These are phyloP conservation scores for Teleopsis dalmanni DNA, from an alignment of 1,140 invertebrate species.

Conservation along the genomic window DNA sequence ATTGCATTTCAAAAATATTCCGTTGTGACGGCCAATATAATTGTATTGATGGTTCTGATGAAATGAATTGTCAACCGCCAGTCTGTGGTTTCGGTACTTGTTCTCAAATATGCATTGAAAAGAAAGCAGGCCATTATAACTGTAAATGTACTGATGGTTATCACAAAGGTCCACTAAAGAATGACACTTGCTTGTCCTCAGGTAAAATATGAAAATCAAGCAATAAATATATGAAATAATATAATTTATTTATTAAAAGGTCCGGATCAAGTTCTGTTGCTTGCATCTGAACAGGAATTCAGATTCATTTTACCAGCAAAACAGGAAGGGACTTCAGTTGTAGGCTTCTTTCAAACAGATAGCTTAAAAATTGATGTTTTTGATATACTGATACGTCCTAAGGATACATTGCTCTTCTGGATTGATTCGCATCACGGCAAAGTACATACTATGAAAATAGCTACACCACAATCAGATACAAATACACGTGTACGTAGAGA, in stretches of 20 bases:
- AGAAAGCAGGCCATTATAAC: constrained; percentile 52
- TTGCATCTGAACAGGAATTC: constrained; percentile 59
- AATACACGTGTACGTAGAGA: constrained; percentile 24
- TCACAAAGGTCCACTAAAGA: constrained; percentile 44
- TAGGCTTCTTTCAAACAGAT: constrained; percentile 38
- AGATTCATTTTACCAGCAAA: constrained; percentile 56
- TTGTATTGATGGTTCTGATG: constrained; percentile 62
- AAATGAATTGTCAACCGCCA: constrained; percentile 62
- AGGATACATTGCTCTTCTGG: constrained; percentile 49
- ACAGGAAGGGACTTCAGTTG: constrained; percentile 45
- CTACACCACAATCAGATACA: constrained; percentile 28
- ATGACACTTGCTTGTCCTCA: constrained; percentile 50
- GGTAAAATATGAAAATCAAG: too few relatives aligned
- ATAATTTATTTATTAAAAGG: background rate
- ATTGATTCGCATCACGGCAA: constrained; percentile 49
- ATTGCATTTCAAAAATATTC: constrained; percentile 68
- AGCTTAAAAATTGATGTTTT: constrained; percentile 50
- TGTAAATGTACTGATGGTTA: constrained; percentile 66
- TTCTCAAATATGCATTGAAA: constrained; percentile 65
- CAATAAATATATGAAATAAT: too few relatives aligned
- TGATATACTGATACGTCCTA: constrained; percentile 47
- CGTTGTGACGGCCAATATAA: constrained; percentile 61
- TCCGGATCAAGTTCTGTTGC: constrained; percentile 51
- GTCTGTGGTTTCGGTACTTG: constrained; percentile 62
- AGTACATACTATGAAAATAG: constrained; percentile 42